These are phyloP conservation scores for Archegozetes longisetosus DNA, from an alignment of 1,140 invertebrate species.

Conservation along the genomic window DNA sequence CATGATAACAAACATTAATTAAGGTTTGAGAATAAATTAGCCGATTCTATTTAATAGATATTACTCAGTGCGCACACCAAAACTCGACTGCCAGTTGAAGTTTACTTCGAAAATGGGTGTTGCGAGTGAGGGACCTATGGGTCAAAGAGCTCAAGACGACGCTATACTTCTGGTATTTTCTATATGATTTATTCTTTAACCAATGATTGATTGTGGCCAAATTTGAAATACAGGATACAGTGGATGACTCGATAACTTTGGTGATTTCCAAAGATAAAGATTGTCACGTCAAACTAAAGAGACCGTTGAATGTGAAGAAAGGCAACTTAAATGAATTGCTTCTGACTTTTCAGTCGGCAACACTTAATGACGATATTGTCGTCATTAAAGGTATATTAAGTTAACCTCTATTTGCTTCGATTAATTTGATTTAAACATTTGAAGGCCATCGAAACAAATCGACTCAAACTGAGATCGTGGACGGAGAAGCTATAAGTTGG, in stretches of 20 bases:
- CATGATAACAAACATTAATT: neutral
- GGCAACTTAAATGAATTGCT: slow-evolving; percentile 23
- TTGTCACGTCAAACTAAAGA: slow-evolving; percentile 21
- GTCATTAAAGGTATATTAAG: slow-evolving; percentile 12
- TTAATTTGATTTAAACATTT: too few species aligned
- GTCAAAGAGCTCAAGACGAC: slow-evolving; percentile 16
- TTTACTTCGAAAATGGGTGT: slow-evolving; percentile 19
- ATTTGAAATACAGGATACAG: slow-evolving; percentile 12
- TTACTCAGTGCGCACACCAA: slow-evolving; percentile 21
- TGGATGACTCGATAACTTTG: slow-evolving; percentile 18
- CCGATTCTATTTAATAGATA: slow-evolving; percentile 11
- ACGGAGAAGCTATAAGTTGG: slow-evolving; percentile 17
- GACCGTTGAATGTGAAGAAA: slow-evolving; percentile 22
- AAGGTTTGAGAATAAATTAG: neutral
- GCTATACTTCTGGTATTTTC: slow-evolving; percentile 15
- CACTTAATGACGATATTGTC: slow-evolving; percentile 18
- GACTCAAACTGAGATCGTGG: slow-evolving; percentile 15
- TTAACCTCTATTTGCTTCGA: too few species aligned
- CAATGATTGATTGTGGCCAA: neutral
- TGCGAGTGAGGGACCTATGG: slow-evolving; percentile 8
- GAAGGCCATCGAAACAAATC: slow-evolving; percentile 14
- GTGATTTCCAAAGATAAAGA: slow-evolving; percentile 24
- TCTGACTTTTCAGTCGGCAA: slow-evolving; percentile 17
- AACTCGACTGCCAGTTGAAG: slow-evolving; percentile 22
- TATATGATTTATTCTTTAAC: neutral